Conservation (phyloP, 2,888 invertebrate species). For the Timema podura region DNA sequence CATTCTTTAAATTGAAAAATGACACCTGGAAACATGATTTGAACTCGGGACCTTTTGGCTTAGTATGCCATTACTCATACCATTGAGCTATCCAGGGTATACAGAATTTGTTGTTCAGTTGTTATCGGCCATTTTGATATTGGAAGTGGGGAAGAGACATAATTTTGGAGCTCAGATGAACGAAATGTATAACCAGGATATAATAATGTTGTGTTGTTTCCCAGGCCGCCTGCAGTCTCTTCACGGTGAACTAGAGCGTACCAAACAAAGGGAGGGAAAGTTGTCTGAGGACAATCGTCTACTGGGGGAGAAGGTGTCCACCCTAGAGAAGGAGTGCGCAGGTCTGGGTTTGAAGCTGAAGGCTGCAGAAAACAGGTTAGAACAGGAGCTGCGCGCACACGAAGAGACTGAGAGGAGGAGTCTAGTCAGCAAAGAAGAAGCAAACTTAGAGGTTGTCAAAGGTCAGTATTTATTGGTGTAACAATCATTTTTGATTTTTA, state of each 20-base stretch:
- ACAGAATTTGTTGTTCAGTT: too few species aligned
- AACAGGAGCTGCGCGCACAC: slow-evolving; percentile 82
- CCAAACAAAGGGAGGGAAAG: slow-evolving; percentile 60
- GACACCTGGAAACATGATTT: too few species aligned
- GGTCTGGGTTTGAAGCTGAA: slow-evolving; percentile 80
- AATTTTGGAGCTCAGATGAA: too few species aligned
- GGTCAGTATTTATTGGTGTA: slow-evolving; percentile 49
- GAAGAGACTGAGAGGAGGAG: slow-evolving; percentile 84
- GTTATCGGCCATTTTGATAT: too few species aligned
- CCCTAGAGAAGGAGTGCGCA: slow-evolving; percentile 84
- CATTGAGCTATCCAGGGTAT: too few species aligned
- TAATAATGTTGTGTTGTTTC: background rate
- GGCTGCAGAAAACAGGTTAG: slow-evolving; percentile 75
- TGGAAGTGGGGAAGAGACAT: too few species aligned
- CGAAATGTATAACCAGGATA: too few species aligned
- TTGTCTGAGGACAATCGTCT: slow-evolving; percentile 71
- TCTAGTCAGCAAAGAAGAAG: slow-evolving; percentile 83
- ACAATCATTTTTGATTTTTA: too few species aligned
- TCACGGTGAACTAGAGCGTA: slow-evolving; percentile 61
- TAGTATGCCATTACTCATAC: too few species aligned
- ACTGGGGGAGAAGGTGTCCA: slow-evolving; percentile 74
- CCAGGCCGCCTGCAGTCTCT: slow-evolving; percentile 50
- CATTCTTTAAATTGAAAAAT: too few species aligned
- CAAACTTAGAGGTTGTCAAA: slow-evolving; percentile 88
- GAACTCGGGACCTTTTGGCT: too few species aligned